These are phyloP conservation scores for Hippopotamus amphibius DNA, from an alignment of 2,113 vertebrate genomes.

Conservation along the genomic window DNA sequence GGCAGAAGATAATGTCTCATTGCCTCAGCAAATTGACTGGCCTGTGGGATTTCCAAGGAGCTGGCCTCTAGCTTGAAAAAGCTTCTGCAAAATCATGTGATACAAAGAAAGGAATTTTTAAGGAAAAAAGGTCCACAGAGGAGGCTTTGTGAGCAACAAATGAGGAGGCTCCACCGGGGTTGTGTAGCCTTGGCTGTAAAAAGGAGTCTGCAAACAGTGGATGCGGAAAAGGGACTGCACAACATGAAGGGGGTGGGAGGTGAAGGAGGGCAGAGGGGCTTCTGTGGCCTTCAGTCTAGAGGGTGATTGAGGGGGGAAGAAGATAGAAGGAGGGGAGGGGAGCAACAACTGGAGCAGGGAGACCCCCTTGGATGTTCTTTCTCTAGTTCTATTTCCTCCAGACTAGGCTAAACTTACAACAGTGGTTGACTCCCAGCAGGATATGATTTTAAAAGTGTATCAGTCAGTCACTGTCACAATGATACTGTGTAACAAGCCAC, in stretches of 20 bases:
- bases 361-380: background rate
- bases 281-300: background rate
- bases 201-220: background rate
- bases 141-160: background rate
- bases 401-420: background rate
- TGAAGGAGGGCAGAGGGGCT: background rate
- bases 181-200: background rate
- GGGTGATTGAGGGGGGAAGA: background rate
- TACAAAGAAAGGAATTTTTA: background rate
- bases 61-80: background rate
- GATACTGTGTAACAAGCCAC: background rate
- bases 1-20: background rate
- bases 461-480: background rate
- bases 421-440: background rate
- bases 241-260: accelerated
- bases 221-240: background rate
- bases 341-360: background rate
- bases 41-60: background rate
- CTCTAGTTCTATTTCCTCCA: background rate
- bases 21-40: background rate
- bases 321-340: background rate
- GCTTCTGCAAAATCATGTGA: background rate
- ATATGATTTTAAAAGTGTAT: background rate
- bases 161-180: accelerated
- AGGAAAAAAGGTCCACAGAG: background rate